Base-by-base conservation (phyloP, 2,113 vertebrate genomes). In the Narcine bancroftii region DNA sequence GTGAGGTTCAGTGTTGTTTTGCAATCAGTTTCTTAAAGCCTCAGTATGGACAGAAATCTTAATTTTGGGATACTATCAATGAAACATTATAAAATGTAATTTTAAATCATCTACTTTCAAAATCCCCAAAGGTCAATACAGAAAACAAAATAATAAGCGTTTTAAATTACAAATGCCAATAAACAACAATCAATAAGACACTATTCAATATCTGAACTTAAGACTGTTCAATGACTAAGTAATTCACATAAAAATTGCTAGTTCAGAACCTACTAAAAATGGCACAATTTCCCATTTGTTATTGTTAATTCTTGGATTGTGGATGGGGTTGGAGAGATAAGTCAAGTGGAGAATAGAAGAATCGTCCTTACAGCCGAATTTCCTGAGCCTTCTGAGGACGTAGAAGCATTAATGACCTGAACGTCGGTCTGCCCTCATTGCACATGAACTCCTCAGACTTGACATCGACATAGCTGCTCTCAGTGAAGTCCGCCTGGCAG, bases 1-100 rank as follows among this genome's bases (percentile, higher is more conserved):
- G 92, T 17, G 45, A 36, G 92, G 79, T 33, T n/a, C 65, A 60
- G 42, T 71, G 79, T 47, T 71, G 63, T 69, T 71, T 47, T 71
- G 89, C 24, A 63, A 89, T 91, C 63, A 45, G 36, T 89, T 89
- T 66, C 65, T 69, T 69, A 47, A 91, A 91, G 63, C 36, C 87
- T 45, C 2, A 33, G 6, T 42, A 29, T 45, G 7, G 39, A 77
- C 75, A 77, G 75, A 42, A 13, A 77, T 5, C 66, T 69, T 26
- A 69, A 69, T 69, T 69, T 60, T 60, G 9, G 56, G 56, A 60
- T 60, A 15, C n/a, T 60, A 15, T 60, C 15, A 11, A 60, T 60
- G 56, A 11, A 60, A 26, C 26, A 24, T 24, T 3, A 24, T 69
- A 69, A 69, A 69, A 69, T 69, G 66, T 0, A 21, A n/a, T 53